These are phyloP conservation scores for Babylonia areolata DNA, from an alignment of 1,140 invertebrate genomes.

Conservation along the genomic window DNA sequence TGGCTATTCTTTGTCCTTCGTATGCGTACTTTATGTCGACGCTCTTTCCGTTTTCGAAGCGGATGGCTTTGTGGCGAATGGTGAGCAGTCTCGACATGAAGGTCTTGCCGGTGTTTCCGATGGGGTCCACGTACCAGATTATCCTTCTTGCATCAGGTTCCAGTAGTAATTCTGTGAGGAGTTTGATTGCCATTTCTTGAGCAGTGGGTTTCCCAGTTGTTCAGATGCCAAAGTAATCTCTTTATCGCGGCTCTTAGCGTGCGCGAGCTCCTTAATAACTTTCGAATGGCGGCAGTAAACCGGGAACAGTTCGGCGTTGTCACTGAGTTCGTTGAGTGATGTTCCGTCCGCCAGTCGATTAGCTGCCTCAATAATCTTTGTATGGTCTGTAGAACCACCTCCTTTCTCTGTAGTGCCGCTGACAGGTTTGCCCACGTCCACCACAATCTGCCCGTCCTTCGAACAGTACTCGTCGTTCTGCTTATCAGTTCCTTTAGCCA, in stretches of 20 bases:
- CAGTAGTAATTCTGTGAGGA: neutral
- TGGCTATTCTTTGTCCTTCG: constrained; percentile 25
- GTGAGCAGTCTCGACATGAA: neutral
- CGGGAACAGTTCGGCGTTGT: neutral
- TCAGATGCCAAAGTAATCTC: neutral
- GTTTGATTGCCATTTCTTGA: neutral
- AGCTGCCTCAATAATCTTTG: neutral
- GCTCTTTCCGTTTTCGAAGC: constrained; percentile 34
- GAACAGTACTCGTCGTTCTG: neutral
- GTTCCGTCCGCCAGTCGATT: neutral
- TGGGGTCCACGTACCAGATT: neutral
- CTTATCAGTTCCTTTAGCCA: neutral
- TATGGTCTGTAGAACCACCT: neutral
- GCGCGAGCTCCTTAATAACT: neutral
- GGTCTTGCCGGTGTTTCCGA: neutral
- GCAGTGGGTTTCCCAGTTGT: neutral
- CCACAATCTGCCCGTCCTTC: neutral
- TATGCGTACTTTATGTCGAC: constrained; percentile 27
- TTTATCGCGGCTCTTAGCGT: neutral
- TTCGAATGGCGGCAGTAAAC: neutral
- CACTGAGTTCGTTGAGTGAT: neutral
- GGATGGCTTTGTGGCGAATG: neutral
- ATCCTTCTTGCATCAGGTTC: neutral
- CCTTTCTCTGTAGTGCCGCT: neutral
- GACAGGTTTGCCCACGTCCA: neutral